Evolutionary conservation across 2,797 vertebrate genomes (phyloP).

Genomic region (Hylomyscus alleni): DNA sequence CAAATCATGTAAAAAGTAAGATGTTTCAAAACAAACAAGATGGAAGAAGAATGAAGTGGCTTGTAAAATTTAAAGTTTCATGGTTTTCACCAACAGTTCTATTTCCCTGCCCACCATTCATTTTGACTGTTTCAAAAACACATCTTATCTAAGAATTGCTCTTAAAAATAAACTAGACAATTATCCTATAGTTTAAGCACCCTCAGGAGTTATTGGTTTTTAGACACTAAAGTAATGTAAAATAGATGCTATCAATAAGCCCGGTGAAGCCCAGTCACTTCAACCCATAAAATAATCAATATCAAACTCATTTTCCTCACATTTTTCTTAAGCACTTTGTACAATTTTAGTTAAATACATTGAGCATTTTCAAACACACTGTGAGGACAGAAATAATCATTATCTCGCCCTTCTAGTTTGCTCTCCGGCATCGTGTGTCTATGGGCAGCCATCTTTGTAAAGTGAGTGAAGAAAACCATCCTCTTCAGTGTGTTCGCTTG

Average conservation of each 20-base stretch:
- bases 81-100: constrained; percentile 56
- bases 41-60: constrained; percentile 60
- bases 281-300: background rate
- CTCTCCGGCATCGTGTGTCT: background rate
- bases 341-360: background rate
- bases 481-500: background rate
- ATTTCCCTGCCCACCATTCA: background rate
- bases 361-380: background rate
- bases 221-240: background rate
- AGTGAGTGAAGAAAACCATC: background rate
- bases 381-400: background rate
- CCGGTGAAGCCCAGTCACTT: background rate
- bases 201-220: background rate
- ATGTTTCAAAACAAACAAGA: constrained; percentile 27
- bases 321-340: background rate
- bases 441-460: background rate
- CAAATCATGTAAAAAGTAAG: background rate
- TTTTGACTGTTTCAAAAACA: constrained; percentile 44
- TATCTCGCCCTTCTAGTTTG: background rate
- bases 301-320: background rate
- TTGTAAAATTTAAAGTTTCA: constrained; percentile 35
- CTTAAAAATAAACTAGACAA: constrained; percentile 53
- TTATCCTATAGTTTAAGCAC: background rate
- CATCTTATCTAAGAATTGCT: background rate
- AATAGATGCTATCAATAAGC: background rate